A percentile compares a stretch with the other conserved stretches of the same genome.
Evolutionary conservation across 2,888 invertebrate species (phyloP).

Genomic region (Trichogramma dendrolimi): DNA sequence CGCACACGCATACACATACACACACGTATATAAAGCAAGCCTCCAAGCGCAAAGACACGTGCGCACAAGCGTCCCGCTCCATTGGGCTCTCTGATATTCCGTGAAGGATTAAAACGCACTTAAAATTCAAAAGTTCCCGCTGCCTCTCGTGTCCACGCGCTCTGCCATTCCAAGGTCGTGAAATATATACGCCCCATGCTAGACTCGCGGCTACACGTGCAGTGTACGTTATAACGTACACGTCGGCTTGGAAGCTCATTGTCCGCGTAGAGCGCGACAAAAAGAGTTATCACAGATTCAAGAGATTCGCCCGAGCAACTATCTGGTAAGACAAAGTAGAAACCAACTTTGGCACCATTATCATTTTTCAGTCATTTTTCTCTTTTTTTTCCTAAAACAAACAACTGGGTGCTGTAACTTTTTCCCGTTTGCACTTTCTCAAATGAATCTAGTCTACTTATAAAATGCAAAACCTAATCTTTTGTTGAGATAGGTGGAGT

Average conservation of each 20-base stretch:
- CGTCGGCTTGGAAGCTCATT: conserved; percentile 24
- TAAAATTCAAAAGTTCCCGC: conserved; percentile 28
- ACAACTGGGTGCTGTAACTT: no score
- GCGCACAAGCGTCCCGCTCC: no score
- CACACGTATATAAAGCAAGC: no score
- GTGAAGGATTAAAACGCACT: conserved; percentile 27
- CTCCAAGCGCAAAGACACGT: no score
- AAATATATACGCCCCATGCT: conserved; percentile 19
- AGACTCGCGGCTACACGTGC: no score
- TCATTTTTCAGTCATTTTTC: not conserved
- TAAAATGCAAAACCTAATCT: no score
- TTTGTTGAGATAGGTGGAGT: no score
- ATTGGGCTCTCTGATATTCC: not conserved
- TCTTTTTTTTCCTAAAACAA: not conserved
- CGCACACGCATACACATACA: no score
- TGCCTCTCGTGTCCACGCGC: not conserved
- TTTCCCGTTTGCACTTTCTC: no score
- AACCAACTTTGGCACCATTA: not conserved
- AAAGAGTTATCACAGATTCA: conserved; percentile 27
- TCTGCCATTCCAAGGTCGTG: conserved; percentile 26
- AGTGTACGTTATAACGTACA: no score
- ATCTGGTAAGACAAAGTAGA: no score
- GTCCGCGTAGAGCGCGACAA: conserved; percentile 9
- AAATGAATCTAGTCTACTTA: no score
- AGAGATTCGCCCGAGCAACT: conserved; percentile 10